Percentiles rank a stretch among this genome's conserved stretches.
Evolutionary conservation across 2,113 vertebrate species (phyloP).

Genomic region (Tricholaema leucomelas): DNA sequence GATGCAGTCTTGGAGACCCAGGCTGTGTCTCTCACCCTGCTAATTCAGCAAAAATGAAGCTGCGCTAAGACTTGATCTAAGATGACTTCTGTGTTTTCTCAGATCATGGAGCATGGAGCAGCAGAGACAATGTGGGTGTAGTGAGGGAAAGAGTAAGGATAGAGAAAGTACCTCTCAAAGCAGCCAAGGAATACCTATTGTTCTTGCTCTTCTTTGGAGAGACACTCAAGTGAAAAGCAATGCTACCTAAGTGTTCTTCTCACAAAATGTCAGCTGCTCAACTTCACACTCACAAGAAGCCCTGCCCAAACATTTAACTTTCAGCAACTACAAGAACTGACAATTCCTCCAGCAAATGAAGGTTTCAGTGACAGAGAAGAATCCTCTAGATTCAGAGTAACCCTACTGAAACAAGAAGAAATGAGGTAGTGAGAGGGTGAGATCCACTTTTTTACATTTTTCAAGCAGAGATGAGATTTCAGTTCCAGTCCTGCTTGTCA

Average conservation of each 20-base stretch:
- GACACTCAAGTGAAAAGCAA: background rate
- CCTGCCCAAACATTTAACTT: background rate
- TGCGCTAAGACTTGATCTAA: background rate
- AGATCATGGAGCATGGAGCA: background rate
- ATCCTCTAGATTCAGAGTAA: background rate
- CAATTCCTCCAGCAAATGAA: background rate
- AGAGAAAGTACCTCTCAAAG: background rate
- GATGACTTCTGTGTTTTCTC: background rate
- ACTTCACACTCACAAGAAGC: background rate
- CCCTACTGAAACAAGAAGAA: background rate
- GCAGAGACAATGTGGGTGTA: background rate
- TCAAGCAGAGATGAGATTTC: background rate
- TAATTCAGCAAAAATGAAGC: background rate
- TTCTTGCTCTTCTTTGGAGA: background rate
- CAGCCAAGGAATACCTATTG: background rate
- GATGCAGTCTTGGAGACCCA: background rate
- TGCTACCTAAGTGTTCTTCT: background rate
- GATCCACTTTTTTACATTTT: background rate
- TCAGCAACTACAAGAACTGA: background rate
- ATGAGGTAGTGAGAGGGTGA: accelerated
- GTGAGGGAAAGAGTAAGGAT: background rate
- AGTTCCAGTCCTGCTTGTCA: background rate
- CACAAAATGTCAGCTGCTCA: background rate
- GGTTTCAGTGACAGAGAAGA: background rate
- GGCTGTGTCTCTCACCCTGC: background rate